phyloP scores from a whole-genome alignment of 2,113 vertebrate genomes.

The Elephantulus edwardii region DNA sequence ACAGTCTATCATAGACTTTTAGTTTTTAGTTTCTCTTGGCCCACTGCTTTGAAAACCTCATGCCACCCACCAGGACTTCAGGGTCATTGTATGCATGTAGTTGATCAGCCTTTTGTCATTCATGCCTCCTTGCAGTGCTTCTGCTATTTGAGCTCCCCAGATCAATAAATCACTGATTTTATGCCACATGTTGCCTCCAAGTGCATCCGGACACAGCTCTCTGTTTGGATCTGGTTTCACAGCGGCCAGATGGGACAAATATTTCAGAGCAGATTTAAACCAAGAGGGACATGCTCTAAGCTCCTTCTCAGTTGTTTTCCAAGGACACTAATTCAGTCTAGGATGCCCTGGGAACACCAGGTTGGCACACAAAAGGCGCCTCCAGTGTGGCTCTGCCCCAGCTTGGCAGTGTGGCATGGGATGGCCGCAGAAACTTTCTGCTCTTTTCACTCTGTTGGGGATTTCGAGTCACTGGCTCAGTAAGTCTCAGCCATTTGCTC shows the following conservation, averaged over 20 bases:
- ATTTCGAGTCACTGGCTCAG: not conserved
- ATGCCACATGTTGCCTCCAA: not conserved
- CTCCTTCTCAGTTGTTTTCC: not conserved
- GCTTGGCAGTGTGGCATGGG: not conserved
- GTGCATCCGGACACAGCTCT: not conserved
- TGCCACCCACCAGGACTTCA: not conserved
- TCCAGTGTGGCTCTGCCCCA: not conserved
- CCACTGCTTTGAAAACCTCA: not conserved
- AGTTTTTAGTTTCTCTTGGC: not conserved
- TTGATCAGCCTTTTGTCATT: not conserved
- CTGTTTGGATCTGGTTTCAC: constrained; percentile 2
- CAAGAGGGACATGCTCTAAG: not conserved
- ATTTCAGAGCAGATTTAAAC: not conserved
- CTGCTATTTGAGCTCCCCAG: not conserved
- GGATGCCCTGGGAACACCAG: not conserved
- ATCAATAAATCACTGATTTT: not conserved
- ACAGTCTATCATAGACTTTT: not conserved
- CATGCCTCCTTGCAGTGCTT: not conserved
- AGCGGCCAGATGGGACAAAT: not conserved
- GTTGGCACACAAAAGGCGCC: not conserved
- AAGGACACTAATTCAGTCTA: not conserved
- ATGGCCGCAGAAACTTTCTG: constrained; percentile 14
- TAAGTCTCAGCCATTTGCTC: constrained; percentile 7
- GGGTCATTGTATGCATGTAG: not conserved
- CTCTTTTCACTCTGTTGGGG: not conserved